A percentile compares a stretch with the other conserved stretches of the same genome.
phyloP scores from a whole-genome alignment of 2,797 vertebrate genomes.

The Hybognathus amarus region DNA sequence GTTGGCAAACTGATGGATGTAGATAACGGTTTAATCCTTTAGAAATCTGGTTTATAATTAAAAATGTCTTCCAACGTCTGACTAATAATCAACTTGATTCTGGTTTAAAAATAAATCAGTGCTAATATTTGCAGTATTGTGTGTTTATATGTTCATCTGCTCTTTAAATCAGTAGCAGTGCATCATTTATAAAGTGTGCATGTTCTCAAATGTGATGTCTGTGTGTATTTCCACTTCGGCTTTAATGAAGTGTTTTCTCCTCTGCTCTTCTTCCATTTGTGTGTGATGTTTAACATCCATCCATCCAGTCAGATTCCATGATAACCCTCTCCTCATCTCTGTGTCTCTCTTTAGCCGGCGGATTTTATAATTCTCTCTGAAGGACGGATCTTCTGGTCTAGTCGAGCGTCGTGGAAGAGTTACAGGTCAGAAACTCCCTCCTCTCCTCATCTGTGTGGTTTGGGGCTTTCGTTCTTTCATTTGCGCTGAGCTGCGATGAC shows the following conservation, averaged over 20 bases:
- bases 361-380: slow-evolving; percentile 81
- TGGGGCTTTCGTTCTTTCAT: slow-evolving; percentile 8
- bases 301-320: slow-evolving; percentile 27
- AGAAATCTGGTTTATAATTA: not conserved
- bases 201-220: not conserved
- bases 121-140: not conserved
- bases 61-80: not conserved
- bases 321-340: slow-evolving; percentile 29
- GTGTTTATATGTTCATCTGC: not conserved
- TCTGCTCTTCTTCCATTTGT: not conserved
- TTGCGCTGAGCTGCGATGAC: slow-evolving; percentile 61
- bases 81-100: not conserved
- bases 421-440: slow-evolving; percentile 78
- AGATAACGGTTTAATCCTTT: not conserved
- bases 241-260: not conserved
- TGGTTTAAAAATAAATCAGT: not conserved
- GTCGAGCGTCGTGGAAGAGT: slow-evolving; percentile 69
- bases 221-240: not conserved
- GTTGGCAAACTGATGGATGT: not conserved
- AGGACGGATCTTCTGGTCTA: slow-evolving; percentile 77
- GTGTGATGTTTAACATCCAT: slow-evolving; percentile 27
- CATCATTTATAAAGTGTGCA: too few relatives aligned
- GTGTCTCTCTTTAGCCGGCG: slow-evolving; percentile 79
- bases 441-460: slow-evolving; percentile 56
- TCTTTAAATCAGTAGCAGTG: not conserved